These are phyloP conservation scores for Schizotus pectinicornis DNA, from an alignment of 2,888 invertebrate genomes.

Conservation along the genomic window DNA sequence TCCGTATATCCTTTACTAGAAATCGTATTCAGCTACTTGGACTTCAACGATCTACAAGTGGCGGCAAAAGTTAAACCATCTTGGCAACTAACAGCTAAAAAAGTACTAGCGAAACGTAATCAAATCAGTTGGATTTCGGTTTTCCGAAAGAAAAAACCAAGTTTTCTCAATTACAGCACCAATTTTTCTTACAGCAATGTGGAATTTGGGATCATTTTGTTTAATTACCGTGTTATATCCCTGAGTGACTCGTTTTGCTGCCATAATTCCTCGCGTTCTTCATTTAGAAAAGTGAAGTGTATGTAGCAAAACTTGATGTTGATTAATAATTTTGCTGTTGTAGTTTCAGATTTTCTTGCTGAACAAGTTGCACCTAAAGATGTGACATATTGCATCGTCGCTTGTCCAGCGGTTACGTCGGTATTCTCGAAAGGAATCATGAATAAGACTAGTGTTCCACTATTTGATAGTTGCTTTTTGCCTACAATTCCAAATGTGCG, in stretches of 20 bases:
- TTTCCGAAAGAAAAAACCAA: constrained; percentile 14
- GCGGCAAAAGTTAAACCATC: constrained; percentile 41
- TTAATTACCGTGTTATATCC: constrained; percentile 42
- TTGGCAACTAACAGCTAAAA: constrained; percentile 45
- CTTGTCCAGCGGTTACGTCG: constrained; percentile 46
- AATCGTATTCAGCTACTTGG: constrained; percentile 45
- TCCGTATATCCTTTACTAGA: constrained; percentile 48
- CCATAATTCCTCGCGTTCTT: constrained; percentile 32
- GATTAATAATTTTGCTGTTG: background rate
- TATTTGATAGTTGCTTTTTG: constrained; percentile 46
- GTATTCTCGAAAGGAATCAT: constrained; percentile 36
- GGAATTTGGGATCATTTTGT: constrained; percentile 44
- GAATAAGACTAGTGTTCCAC: constrained; percentile 15
- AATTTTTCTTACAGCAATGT: constrained; percentile 44
- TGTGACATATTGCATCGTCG: constrained; percentile 44
- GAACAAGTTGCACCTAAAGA: constrained; percentile 44
- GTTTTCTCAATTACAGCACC: constrained; percentile 32
- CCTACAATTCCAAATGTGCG: constrained; percentile 48
- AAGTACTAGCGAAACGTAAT: constrained; percentile 38
- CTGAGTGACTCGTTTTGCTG: constrained; percentile 44
- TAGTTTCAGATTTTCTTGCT: constrained; percentile 48
- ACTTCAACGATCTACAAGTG: constrained; percentile 42
- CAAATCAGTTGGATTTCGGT: constrained; percentile 45
- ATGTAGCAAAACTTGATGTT: background rate
- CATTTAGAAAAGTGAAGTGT: constrained; percentile 17